Conservation (phyloP, 2,888 invertebrate species). For the Celastrina argiolus region DNA sequence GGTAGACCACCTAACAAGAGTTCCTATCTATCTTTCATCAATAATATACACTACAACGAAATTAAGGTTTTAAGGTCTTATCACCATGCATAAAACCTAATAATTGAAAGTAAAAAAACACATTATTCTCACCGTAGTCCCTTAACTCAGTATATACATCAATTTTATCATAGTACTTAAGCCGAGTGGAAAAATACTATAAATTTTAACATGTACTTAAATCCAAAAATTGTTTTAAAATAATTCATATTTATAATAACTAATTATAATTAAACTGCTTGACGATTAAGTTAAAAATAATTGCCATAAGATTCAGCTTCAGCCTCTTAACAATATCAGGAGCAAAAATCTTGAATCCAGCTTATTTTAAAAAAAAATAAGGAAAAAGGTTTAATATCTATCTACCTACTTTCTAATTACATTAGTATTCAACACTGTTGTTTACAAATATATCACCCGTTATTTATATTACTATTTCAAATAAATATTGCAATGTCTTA, state of each 20-base stretch:
- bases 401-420: neutral
- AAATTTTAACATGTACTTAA: neutral
- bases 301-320: neutral
- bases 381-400: neutral
- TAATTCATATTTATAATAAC: neutral
- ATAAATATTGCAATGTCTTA: conserved; percentile 20
- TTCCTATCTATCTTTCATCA: no score
- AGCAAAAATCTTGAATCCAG: neutral
- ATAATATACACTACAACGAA: no score
- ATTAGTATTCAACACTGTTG: neutral
- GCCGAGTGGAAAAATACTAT: neutral
- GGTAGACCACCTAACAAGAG: no score
- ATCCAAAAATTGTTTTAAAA: neutral
- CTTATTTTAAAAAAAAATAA: neutral
- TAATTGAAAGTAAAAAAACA: no score
- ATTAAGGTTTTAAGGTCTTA: no score
- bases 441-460: conserved; percentile 22
- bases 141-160: neutral
- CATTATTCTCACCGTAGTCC: neutral
- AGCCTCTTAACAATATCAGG: no score
- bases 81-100: no score
- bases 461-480: conserved; percentile 12
- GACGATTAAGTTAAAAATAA: neutral
- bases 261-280: no score
- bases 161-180: neutral